A percentile compares a stretch with the other conserved stretches of the same genome.
These are phyloP conservation scores for Myopa tessellatipennis DNA, from an alignment of 2,888 invertebrate genomes.

Conservation along the genomic window DNA sequence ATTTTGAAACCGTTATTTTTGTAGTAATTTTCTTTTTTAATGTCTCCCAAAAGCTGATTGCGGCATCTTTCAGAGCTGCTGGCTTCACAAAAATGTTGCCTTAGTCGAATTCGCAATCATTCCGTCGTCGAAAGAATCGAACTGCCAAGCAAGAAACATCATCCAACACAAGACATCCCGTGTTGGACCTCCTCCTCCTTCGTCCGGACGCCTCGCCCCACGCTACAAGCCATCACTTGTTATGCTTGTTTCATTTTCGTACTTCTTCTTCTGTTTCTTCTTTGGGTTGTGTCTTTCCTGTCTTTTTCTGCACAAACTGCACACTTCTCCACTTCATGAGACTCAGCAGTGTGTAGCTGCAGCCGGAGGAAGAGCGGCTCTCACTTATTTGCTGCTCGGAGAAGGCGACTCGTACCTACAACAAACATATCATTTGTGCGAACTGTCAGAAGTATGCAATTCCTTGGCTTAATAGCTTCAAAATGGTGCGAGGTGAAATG, in stretches of 20 bases:
- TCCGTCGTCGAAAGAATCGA: not conserved
- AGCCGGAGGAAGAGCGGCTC: not conserved
- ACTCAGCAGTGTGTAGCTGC: not conserved
- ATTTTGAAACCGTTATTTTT: no score
- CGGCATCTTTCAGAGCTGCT: no score
- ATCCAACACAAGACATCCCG: not conserved
- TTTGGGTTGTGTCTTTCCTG: not conserved
- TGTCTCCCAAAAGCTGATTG: no score
- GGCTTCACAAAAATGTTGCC: no score
- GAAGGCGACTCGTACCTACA: not conserved
- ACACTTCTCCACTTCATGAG: not conserved
- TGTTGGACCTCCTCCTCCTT: not conserved
- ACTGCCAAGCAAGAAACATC: not conserved
- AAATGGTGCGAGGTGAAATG: slow-evolving; percentile 37
- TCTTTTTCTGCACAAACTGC: not conserved
- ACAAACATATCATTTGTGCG: slow-evolving; percentile 35
- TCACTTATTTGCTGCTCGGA: slow-evolving; percentile 1
- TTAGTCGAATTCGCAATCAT: not conserved
- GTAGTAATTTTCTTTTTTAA: no score
- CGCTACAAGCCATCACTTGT: not conserved
- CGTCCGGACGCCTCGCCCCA: not conserved
- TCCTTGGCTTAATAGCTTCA: slow-evolving; percentile 42
- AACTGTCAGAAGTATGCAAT: slow-evolving; percentile 42
- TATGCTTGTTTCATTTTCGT: slow-evolving; percentile 10
- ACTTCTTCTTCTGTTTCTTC: not conserved